Base-by-base conservation (phyloP, 30 jellyfish, hydroid and myxozoan genomes). In the Catostylus mosaicus region DNA sequence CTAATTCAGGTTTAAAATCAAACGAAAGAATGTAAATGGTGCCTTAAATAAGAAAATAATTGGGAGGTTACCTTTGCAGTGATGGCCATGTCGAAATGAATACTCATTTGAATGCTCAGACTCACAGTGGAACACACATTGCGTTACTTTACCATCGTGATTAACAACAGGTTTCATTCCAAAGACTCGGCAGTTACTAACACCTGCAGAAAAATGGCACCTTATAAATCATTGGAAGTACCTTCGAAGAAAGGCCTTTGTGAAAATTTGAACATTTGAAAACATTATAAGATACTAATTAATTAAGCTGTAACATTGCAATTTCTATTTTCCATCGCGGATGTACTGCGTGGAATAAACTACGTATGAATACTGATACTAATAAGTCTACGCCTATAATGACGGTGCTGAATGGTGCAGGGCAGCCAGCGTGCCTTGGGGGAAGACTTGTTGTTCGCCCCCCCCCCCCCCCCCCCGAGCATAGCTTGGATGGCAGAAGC, bases 41-140 rank as follows among this genome's bases (percentile, higher is more conserved):
- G 11, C 14, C 54, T 40, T 40, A 14, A 14, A 5, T 40, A 5
- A 14, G 14, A 40, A 5, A 14, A 40, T 40, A 7, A 40, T 40
- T 40, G 45, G n/a, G 34, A 24, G 64, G 75, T 80, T 52, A 80
- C 90, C 67, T 66, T 69, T 80, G 78, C 90, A 80, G 57, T 43
- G 31, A 29, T 67, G 77, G 34, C 90, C 90, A 66, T 80, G 73
- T 12, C 3, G 33, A 59, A 57, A 80, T 22, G 82, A 52, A 50
- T 65, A 80, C 30, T 32, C 70, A 6, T 47, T 59, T 30, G 73
- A 68, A 34, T 66, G 73, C 19, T 72, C 59, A n/a, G 75, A 43
- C 4, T 37, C 90, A 34, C 90, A 80, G 27, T 50, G 10, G 12
- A 10, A 6, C 0, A 80, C 90, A 32, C 90, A 80, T 6, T 10